Percentiles rank a stretch among this genome's conserved stretches.
phyloP scores from a whole-genome alignment of 2,888 invertebrate species.

The Aelia acuminata region DNA sequence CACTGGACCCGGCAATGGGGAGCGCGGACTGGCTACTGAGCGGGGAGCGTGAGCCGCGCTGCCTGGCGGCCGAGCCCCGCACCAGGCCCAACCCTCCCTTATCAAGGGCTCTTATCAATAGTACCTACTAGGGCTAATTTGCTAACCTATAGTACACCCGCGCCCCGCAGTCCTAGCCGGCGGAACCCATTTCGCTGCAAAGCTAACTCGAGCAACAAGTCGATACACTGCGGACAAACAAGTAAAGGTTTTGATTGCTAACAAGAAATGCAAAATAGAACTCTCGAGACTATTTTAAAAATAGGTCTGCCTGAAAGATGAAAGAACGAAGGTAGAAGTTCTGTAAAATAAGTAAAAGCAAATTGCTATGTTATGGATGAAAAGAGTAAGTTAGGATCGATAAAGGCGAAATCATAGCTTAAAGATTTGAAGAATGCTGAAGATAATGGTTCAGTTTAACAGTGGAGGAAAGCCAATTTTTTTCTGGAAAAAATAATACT shows the following conservation, averaged over 20 bases:
- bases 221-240: neutral
- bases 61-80: neutral
- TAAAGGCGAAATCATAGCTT: too few relatives aligned
- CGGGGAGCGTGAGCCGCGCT: slow-evolving; percentile 37
- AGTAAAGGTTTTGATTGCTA: too few relatives aligned
- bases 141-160: neutral
- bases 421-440: too few relatives aligned
- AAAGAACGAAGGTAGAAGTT: too few relatives aligned
- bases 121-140: slow-evolving; percentile 40
- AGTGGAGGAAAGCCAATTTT: too few relatives aligned
- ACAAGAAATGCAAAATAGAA: neutral
- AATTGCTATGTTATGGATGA: too few relatives aligned
- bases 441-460: too few relatives aligned
- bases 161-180: neutral
- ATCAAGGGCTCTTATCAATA: slow-evolving; percentile 47
- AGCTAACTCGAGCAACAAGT: neutral
- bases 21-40: slow-evolving; percentile 52
- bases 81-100: slow-evolving; percentile 39
- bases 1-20: slow-evolving; percentile 48
- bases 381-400: too few relatives aligned
- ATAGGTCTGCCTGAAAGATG: neutral
- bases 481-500: too few relatives aligned
- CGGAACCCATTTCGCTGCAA: neutral
- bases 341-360: too few relatives aligned
- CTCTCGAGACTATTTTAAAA: too few relatives aligned